These are phyloP conservation scores for Mesaphorura yosii DNA, from an alignment of 1,140 invertebrate genomes.

Conservation along the genomic window DNA sequence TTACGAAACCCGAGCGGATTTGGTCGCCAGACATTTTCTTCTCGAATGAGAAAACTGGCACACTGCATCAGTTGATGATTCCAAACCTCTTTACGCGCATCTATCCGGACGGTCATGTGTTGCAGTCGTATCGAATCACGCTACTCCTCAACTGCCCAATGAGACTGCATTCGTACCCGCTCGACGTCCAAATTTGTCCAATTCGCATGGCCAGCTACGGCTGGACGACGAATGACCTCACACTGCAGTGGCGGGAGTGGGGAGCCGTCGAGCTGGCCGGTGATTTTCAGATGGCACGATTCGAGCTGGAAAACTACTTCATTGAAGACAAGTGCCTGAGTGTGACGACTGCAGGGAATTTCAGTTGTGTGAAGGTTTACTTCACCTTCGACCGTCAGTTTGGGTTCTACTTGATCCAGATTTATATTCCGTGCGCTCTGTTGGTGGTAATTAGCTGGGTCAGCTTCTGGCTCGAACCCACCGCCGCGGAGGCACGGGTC, in stretches of 20 bases:
- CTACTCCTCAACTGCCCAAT: constrained; percentile 42
- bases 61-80: constrained; percentile 14
- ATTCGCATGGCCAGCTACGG: constrained; percentile 43
- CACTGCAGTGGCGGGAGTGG: constrained; percentile 41
- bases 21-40: constrained; percentile 25
- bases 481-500: constrained; percentile 48
- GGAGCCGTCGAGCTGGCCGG: constrained; percentile 43
- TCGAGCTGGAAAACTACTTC: constrained; percentile 28
- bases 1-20: not conserved
- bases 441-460: constrained; percentile 42
- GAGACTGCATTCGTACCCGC: constrained; percentile 42
- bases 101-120: constrained; percentile 18
- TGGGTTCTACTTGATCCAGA: constrained; percentile 38
- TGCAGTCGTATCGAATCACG: constrained; percentile 25
- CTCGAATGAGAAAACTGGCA: constrained; percentile 18
- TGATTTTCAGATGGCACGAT: constrained; percentile 42
- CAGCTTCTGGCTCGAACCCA: constrained; percentile 33
- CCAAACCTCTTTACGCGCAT: constrained; percentile 20
- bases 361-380: constrained; percentile 14
- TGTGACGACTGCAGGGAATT: constrained; percentile 9
- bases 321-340: not conserved
- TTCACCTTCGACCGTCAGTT: constrained; percentile 14
- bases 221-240: constrained; percentile 44
- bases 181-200: constrained; percentile 38
- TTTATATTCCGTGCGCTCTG: constrained; percentile 41